A percentile compares a stretch with the other conserved stretches of the same genome.
Conservation (phyloP, 2,113 vertebrate genomes). For the Amia ocellicauda region DNA sequence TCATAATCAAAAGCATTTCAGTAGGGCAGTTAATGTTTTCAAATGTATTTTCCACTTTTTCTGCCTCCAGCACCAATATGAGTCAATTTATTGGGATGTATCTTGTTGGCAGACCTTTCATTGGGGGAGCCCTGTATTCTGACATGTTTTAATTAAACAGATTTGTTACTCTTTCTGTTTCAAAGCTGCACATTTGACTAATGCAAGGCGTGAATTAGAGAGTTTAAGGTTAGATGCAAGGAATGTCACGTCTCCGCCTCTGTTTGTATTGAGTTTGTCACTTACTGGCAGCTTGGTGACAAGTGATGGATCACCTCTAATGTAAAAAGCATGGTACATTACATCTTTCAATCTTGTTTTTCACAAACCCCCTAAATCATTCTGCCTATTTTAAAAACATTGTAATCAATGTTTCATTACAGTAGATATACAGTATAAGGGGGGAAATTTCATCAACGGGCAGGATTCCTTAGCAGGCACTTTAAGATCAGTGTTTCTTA, state of each 20-base stretch:
- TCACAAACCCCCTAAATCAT: conserved; percentile 8
- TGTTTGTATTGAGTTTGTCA: conserved; percentile 18
- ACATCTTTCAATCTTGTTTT: conserved; percentile 11
- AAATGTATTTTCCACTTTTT: too few species aligned
- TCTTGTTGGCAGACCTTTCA: neutral
- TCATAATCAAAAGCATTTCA: too few species aligned
- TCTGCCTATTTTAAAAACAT: conserved; percentile 11
- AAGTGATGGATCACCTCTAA: conserved; percentile 18
- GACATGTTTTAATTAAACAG: neutral
- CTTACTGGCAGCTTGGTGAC: conserved; percentile 1
- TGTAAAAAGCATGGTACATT: conserved; percentile 17
- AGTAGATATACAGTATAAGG: too few species aligned
- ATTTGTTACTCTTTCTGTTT: neutral
- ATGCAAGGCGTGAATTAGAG: neutral
- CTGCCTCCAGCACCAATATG: neutral
- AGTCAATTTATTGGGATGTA: neutral
- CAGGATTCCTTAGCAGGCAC: too few species aligned
- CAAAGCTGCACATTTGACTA: neutral
- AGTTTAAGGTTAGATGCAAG: neutral
- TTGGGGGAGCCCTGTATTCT: neutral
- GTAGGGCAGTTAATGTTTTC: too few species aligned
- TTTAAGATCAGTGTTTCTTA: too few species aligned
- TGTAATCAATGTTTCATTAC: neutral
- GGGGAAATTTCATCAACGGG: too few species aligned
- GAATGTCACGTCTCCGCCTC: neutral